These are phyloP conservation scores for Cantharis flavilabris DNA, from an alignment of 2,888 invertebrate genomes.

Conservation along the genomic window DNA sequence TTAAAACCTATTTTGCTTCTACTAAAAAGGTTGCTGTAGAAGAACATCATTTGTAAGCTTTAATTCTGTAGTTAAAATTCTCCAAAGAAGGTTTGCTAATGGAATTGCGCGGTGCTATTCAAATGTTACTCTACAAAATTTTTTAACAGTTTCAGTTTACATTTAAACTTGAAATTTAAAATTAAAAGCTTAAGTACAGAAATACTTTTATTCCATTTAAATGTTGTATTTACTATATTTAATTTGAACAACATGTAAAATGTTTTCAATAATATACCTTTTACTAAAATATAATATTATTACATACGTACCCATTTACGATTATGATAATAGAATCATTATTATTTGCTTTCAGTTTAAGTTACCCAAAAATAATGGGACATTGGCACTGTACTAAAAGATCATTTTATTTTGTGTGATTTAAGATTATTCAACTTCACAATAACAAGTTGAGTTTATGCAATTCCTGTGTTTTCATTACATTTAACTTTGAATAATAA, in stretches of 20 bases:
- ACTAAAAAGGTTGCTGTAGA: not conserved
- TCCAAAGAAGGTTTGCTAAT: not conserved
- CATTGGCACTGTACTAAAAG: too few relatives aligned
- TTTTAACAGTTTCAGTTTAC: not conserved
- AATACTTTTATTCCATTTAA: not conserved
- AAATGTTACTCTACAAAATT: not conserved
- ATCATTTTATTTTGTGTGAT: too few relatives aligned
- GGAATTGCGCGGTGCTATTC: not conserved
- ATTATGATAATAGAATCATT: too few relatives aligned
- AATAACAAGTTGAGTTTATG: too few relatives aligned
- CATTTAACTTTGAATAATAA: too few relatives aligned
- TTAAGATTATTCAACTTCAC: too few relatives aligned
- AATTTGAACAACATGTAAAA: not conserved
- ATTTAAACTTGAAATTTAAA: not conserved
- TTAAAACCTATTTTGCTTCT: not conserved
- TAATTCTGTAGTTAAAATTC: not conserved
- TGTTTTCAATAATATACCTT: too few relatives aligned
- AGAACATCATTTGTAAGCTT: not conserved
- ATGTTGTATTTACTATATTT: not conserved
- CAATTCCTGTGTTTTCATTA: too few relatives aligned
- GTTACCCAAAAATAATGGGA: too few relatives aligned
- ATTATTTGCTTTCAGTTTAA: too few relatives aligned
- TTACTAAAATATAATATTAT: too few relatives aligned
- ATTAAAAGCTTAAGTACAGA: not conserved
- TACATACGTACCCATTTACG: too few relatives aligned